phyloP scores from a whole-genome alignment of 2,888 invertebrate genomes.

The Syrphus vitripennis region DNA sequence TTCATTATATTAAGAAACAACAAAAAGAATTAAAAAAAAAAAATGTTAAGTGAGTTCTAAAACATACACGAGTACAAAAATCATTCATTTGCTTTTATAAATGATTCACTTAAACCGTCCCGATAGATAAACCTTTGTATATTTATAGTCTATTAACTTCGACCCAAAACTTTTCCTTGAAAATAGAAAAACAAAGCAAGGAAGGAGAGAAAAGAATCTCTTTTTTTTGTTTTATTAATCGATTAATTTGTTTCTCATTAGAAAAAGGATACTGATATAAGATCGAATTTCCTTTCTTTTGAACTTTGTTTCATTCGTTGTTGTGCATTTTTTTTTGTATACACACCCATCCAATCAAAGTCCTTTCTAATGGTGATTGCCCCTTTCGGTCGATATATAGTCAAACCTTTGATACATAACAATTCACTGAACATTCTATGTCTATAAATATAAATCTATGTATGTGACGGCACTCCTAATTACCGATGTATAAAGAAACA shows the following conservation, averaged over 20 bases:
- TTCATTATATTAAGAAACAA: background rate
- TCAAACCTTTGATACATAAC: conserved; percentile 36
- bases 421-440: conserved; percentile 33
- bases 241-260: conserved; percentile 64
- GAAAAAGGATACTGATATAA: conserved; percentile 16
- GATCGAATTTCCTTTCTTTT: background rate
- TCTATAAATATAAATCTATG: conserved; percentile 8
- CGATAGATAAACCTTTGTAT: background rate
- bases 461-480: conserved; percentile 36
- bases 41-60: background rate
- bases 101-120: background rate
- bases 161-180: background rate
- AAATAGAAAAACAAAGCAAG: no score
- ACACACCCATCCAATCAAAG: conserved; percentile 40
- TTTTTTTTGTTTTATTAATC: conserved; percentile 41
- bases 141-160: conserved; percentile 42
- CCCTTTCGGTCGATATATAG: background rate
- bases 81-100: background rate
- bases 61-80: background rate
- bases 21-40: no score
- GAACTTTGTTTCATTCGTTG: background rate
- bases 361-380: background rate
- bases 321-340: background rate
- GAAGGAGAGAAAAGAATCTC: background rate
- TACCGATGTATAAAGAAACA: conserved; percentile 43